phyloP scores from a whole-genome alignment of 2,113 vertebrate species.

The Ochotona princeps region DNA sequence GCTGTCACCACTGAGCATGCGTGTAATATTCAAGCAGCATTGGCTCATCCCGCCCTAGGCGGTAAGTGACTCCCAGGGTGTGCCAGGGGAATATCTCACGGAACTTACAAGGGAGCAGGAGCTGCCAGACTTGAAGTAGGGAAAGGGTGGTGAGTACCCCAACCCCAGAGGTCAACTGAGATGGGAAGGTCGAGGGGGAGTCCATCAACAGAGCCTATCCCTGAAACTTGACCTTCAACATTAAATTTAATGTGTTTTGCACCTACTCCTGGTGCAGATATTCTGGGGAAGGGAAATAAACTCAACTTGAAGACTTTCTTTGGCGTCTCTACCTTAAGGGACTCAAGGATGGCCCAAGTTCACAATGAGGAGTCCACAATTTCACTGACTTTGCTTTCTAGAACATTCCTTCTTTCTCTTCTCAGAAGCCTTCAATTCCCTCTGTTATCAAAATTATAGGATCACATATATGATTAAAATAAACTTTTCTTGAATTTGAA shows the following conservation, averaged over 20 bases:
- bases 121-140: neutral
- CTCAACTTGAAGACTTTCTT: neutral
- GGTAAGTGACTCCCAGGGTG: neutral
- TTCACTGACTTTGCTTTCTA: neutral
- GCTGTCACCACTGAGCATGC: neutral
- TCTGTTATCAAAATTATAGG: neutral
- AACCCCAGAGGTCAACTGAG: neutral
- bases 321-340: neutral
- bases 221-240: neutral
- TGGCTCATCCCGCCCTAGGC: neutral
- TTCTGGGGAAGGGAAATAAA: neutral
- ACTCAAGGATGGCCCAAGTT: neutral
- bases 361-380: neutral
- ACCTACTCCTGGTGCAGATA: neutral
- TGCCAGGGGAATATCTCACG: no score
- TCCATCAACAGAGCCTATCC: neutral
- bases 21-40: neutral
- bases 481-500: neutral
- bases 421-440: neutral
- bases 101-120: neutral
- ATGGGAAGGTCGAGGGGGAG: neutral
- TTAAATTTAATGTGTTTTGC: neutral
- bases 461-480: neutral
- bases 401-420: slow-evolving; percentile 11
- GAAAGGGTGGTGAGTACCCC: neutral